Percentiles rank a stretch among this genome's conserved stretches.
phyloP scores from a whole-genome alignment of 2,113 vertebrate genomes.

The Burhinus bistriatus region DNA sequence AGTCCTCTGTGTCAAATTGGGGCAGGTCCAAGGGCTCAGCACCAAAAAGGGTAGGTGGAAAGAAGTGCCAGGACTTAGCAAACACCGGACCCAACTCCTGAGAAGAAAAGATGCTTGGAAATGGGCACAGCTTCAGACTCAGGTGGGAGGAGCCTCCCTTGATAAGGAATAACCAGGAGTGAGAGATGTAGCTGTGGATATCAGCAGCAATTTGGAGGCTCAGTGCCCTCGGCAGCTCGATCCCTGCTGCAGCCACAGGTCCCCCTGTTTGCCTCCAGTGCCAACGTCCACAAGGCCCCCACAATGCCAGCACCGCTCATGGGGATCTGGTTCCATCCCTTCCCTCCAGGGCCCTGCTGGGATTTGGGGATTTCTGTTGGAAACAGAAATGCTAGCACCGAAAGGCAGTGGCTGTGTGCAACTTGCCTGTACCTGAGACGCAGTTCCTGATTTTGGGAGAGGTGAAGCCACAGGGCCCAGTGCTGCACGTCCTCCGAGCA shows the following conservation, averaged over 20 bases:
- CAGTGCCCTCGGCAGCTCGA: accelerated
- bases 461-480: background rate
- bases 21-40: background rate
- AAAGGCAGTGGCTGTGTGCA: background rate
- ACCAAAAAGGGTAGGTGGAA: background rate
- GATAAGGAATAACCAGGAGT: background rate
- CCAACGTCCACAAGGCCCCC: background rate
- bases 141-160: background rate
- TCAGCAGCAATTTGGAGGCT: background rate
- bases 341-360: background rate
- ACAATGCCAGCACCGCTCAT: accelerated
- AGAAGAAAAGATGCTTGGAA: background rate
- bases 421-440: background rate
- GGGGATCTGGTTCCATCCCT: background rate
- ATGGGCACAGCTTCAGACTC: background rate
- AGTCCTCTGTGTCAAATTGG: background rate
- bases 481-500: background rate
- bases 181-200: background rate
- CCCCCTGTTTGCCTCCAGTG: background rate
- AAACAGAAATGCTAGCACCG: background rate
- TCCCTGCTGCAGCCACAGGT: background rate
- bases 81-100: background rate
- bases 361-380: background rate
- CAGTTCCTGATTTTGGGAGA: background rate
- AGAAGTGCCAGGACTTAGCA: background rate